Base-by-base conservation (phyloP, 2,888 invertebrate species). In the Dolomedes plantarius region DNA sequence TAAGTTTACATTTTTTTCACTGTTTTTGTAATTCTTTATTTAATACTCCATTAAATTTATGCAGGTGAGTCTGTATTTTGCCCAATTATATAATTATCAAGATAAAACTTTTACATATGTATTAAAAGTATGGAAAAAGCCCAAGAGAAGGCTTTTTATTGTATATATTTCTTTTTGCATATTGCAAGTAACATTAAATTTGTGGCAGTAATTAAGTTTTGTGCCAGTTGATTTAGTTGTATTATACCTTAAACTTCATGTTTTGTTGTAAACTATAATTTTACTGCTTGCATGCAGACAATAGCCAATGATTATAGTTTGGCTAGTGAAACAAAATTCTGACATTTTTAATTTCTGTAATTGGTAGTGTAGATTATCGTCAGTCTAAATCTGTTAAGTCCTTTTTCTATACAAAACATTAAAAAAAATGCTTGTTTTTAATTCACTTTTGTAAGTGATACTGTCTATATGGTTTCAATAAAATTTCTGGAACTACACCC, bases 101-200 rank as follows among this genome's bases (percentile, higher is more conserved):
- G 2, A 36, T 36, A 7, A 36, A 36, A 36, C 9, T 36, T n/a
- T 50, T 28, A 23, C 23, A 31, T 65, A 31, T 50, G 50, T 29
- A 65, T 29, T 16, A 65, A 29, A 62, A 62, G n/a, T 28, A 23
- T 29, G 1, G n/a, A 23, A 75, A 82, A 82, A 68, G 71, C 69
- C 71, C 82, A 82, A 82, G 32, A 41, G 23, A 62, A 31, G 75
- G 82, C 69, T 76, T 82, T 80, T 75, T 82, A 19, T 68, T 74
- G 69, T 76, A 75, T 28, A 76, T 64, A 71, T 29, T 73, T 74
- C 23, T 56, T 56, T 56, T 64, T 75, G 81, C 68, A 69, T 68
- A 74, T 81, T 68, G 68, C 68, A 68, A 74, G 56, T 28, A 74
- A 68, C 41, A 19, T 74, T 28, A 41, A 36, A 65, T n/a, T 65